phyloP scores from a whole-genome alignment of 2,797 vertebrate species.

The Trematomus bernacchii region DNA sequence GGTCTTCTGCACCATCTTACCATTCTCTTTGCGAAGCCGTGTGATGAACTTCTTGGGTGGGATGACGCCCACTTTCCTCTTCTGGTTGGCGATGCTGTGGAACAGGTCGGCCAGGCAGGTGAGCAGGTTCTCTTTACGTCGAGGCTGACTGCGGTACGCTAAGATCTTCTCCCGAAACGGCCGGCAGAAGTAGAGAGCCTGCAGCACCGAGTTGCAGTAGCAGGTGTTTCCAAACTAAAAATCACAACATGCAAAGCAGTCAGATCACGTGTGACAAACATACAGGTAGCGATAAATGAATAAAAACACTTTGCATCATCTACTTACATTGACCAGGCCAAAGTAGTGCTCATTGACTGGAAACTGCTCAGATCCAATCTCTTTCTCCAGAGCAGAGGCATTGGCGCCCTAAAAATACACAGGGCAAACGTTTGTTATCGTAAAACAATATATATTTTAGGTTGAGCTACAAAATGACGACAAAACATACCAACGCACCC shows the following conservation, averaged over 20 bases:
- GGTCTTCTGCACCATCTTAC: slow-evolving; percentile 76
- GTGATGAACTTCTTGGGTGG: slow-evolving; percentile 99
- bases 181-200: slow-evolving; percentile 97
- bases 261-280: neutral
- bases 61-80: slow-evolving; percentile 98
- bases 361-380: slow-evolving; percentile 92
- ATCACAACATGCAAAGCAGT: neutral
- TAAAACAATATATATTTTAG: neutral
- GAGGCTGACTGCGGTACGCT: slow-evolving; percentile 96
- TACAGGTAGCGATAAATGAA: slow-evolving; percentile 1
- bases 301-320: neutral
- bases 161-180: slow-evolving; percentile 98
- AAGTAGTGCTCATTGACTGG: slow-evolving; percentile 92
- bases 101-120: slow-evolving; percentile 97
- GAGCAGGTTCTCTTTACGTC: slow-evolving; percentile 97
- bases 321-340: slow-evolving; percentile 89
- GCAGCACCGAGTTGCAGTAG: slow-evolving; percentile 99
- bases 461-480: neutral
- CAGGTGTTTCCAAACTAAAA: slow-evolving; percentile 97
- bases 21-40: slow-evolving; percentile 95
- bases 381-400: slow-evolving; percentile 93
- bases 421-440: neutral
- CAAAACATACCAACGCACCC: neutral
- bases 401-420: slow-evolving; percentile 86
- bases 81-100: slow-evolving; percentile 98